phyloP scores from a whole-genome alignment of 92 coral and sea anemone species.

The Bergia sp. region DNA sequence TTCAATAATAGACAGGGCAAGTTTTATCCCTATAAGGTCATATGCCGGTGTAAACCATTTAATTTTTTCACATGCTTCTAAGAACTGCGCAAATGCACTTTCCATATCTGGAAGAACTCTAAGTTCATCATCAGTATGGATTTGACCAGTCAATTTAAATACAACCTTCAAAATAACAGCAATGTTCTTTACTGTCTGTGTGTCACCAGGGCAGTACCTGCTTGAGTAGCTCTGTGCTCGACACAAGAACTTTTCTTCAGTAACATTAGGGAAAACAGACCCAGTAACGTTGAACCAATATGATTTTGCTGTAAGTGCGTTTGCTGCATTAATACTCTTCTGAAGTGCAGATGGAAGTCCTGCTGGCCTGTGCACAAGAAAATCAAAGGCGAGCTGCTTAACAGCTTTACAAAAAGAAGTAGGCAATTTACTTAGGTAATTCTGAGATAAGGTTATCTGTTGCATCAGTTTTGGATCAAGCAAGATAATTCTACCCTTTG shows the following conservation, averaged over 20 bases:
- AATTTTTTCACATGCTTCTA: slow-evolving; percentile 4
- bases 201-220: slow-evolving; percentile 18
- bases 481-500: slow-evolving; percentile 1
- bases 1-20: slow-evolving; percentile 25
- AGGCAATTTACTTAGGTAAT: not conserved
- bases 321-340: slow-evolving; percentile 15
- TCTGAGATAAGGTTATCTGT: not conserved
- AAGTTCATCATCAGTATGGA: slow-evolving; percentile 22
- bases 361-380: slow-evolving; percentile 19
- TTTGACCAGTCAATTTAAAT: slow-evolving; percentile 4
- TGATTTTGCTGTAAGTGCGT: slow-evolving; percentile 19
- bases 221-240: not conserved
- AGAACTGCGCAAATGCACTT: slow-evolving; percentile 8
- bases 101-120: slow-evolving; percentile 24
- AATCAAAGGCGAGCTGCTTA: slow-evolving; percentile 11
- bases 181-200: not conserved
- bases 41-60: slow-evolving; percentile 20
- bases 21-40: slow-evolving; percentile 17
- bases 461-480: not conserved
- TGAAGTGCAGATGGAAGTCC: slow-evolving; percentile 12
- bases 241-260: not conserved
- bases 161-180: slow-evolving; percentile 16
- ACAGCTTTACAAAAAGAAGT: not conserved
- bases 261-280: not conserved
- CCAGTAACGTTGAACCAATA: slow-evolving; percentile 16